Evolutionary conservation across 2,113 vertebrate genomes (phyloP), one percentile per base, ranked within the genome.

Genomic region (Chelonoidis abingdonii): DNA sequence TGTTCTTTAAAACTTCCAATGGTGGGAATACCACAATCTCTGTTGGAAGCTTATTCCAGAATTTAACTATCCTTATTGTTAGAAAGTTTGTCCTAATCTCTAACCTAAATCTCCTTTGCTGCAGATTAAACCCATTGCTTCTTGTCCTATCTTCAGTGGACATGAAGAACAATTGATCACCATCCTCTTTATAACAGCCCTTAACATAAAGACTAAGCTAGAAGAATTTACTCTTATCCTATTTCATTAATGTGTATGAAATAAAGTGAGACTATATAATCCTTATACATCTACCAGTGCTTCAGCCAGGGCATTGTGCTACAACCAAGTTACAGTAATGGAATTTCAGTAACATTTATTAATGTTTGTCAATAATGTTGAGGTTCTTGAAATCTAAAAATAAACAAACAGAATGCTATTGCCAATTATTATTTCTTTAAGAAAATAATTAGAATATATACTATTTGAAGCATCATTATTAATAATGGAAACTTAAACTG

Each of bases 231-330:
- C 94, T 95, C 81, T 97, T 85, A 94, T 96, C 95, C 65, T 92
- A 62, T 96, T 96, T 96, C 89, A 93, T 97, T 97, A 96, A 83
- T 96, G 87, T 90, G 83, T 95, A 92, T 95, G 96, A 95, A 96
- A 96, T 94, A 95, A 97, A 87, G 96, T 96, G 95, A 95, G 93
- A 95, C 86, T 95, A 93, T 96, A 94, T 97, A 96, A 97, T 96
- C 93, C 94, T 95, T 84, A 75, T 89, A 79, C 57, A 94, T 90
- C 89, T 91, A 94, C 89, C 85, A 78, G 24, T 76, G 78, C 52
- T 72, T 94, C 47, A 88, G 69, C 21, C 27, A 88, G 86, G 72
- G 89, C 56, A 89, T 41, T 69, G 25, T 86, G 94, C 57, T 93
- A 94, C 92, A 97, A 84, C 90, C 94, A 92, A 95, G 62, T 41